phyloP scores from a whole-genome alignment of 2,113 vertebrate species.

The Uria aalge region DNA sequence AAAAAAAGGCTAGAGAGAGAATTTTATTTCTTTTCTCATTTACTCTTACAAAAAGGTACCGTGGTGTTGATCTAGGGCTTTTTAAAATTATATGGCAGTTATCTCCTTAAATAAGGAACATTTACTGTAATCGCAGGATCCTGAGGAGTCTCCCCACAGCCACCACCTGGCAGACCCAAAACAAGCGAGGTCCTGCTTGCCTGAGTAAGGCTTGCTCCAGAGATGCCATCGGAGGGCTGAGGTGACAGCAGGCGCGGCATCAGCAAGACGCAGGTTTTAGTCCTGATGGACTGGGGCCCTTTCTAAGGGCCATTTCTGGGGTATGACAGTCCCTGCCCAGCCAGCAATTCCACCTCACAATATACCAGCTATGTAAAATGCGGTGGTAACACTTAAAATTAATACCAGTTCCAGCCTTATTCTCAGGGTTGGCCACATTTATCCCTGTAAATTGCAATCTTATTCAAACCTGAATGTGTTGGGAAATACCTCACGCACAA shows the following conservation, averaged over 20 bases:
- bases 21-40: background rate
- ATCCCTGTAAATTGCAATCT: background rate
- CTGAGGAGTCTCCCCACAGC: background rate
- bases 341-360: background rate
- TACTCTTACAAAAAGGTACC: background rate
- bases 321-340: background rate
- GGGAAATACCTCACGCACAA: background rate
- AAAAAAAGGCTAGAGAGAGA: background rate
- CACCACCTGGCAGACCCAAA: background rate
- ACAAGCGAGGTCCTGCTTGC: background rate
- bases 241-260: background rate
- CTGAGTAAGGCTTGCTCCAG: background rate
- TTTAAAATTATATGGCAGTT: background rate
- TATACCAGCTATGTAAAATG: background rate
- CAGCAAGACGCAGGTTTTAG: rapidly evolving
- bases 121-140: background rate
- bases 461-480: background rate
- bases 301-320: background rate
- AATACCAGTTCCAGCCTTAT: background rate
- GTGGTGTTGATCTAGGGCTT: background rate
- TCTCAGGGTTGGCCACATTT: background rate
- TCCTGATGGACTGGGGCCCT: background rate
- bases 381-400: background rate
- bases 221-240: background rate
- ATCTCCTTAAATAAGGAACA: background rate